Conservation (phyloP, 2,888 invertebrate genomes). For the Thera obeliscata region DNA sequence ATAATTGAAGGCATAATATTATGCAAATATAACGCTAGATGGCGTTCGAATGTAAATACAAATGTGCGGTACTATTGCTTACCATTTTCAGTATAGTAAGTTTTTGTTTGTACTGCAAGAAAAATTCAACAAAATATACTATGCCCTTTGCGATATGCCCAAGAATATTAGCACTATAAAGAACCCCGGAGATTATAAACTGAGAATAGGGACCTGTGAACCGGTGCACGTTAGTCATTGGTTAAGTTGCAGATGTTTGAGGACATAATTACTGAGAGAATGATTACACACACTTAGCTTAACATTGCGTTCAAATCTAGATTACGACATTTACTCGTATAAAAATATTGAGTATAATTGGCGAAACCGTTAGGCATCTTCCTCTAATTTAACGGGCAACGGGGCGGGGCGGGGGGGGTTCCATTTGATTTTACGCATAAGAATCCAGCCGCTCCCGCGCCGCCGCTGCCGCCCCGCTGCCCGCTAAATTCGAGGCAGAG, state of each 20-base stretch:
- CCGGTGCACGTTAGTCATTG: conserved; percentile 35
- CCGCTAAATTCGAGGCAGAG: no score
- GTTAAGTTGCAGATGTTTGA: conserved; percentile 22
- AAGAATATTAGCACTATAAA: background rate
- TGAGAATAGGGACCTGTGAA: conserved; percentile 4
- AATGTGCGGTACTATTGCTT: conserved; percentile 3
- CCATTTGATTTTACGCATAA: no score
- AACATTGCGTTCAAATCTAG: background rate
- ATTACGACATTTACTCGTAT: background rate
- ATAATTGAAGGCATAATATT: conserved; percentile 3
- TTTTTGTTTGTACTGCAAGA: conserved; percentile 22
- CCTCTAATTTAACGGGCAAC: no score
- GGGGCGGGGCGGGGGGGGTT: no score
- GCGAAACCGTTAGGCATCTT: conserved; percentile 9
- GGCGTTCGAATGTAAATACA: background rate
- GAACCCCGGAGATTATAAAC: conserved; percentile 4
- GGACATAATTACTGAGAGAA: conserved; percentile 25
- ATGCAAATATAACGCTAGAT: conserved; percentile 7
- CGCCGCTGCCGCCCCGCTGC: no score
- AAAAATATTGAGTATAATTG: background rate
- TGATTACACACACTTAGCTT: conserved; percentile 17
- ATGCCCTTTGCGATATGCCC: conserved; percentile 14
- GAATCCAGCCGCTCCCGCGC: no score
- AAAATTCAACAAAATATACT: conserved; percentile 24
- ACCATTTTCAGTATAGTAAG: conserved; percentile 21